Evolutionary conservation across 2,888 invertebrate species (phyloP).

Genomic region (Lymantria dispar): DNA sequence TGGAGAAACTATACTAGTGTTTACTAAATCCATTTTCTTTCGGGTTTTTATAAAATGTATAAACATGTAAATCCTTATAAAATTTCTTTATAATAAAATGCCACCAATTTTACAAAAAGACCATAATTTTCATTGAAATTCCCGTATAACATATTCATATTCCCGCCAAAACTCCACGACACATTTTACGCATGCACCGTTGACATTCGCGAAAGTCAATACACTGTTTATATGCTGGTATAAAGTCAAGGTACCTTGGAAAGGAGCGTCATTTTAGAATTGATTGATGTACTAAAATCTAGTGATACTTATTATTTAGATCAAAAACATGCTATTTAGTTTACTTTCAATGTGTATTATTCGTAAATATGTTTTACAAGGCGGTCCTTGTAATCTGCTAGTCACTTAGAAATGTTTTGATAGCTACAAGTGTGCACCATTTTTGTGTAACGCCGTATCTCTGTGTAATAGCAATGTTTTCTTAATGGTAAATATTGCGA

Average conservation of each 20-base stretch:
- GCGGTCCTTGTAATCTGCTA: constrained; percentile 14
- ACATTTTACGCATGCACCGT: constrained; percentile 14
- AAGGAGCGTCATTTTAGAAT: constrained; percentile 22
- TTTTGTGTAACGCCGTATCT: constrained; percentile 2
- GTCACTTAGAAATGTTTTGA: constrained; percentile 9
- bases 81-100: too few species aligned
- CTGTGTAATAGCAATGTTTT: constrained; percentile 11
- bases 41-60: too few species aligned
- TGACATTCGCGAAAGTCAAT: constrained; percentile 14
- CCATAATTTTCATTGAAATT: too few species aligned
- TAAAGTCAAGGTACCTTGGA: background rate
- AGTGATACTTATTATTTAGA: constrained; percentile 9
- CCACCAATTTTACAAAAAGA: too few species aligned
- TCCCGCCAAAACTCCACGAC: background rate
- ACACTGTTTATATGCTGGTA: background rate
- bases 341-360: constrained; percentile 9
- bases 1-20: too few species aligned
- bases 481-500: constrained; percentile 5
- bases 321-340: constrained; percentile 22
- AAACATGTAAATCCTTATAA: too few species aligned
- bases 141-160: too few species aligned
- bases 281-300: constrained; percentile 19
- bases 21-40: too few species aligned
- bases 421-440: constrained; percentile 1
- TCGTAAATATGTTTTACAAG: constrained; percentile 10